Conservation (phyloP, 2,888 invertebrate genomes). For the Campoplex nolae region DNA sequence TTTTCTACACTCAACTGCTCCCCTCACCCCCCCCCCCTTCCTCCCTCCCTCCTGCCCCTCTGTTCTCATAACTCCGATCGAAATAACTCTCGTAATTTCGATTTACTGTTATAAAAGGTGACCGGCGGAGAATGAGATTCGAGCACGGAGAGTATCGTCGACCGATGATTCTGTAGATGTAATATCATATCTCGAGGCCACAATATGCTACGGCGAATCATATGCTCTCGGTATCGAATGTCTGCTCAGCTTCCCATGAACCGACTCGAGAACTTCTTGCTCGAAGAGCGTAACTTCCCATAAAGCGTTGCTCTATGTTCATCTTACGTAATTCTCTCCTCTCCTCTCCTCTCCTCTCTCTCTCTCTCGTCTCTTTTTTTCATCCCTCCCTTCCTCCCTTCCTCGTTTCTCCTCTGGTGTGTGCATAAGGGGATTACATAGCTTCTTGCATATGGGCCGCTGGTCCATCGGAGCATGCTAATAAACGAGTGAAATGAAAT, state of each 20-base stretch:
- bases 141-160: constrained; percentile 30
- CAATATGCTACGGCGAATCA: constrained; percentile 46
- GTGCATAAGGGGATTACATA: constrained; percentile 22
- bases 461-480: constrained; percentile 35
- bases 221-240: constrained; percentile 56
- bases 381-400: neutral
- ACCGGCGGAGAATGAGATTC: constrained; percentile 23
- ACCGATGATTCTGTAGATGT: constrained; percentile 42
- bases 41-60: no score
- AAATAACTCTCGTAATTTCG: neutral
- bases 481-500: constrained; percentile 28
- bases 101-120: constrained; percentile 17
- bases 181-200: constrained; percentile 61
- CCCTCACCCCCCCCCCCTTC: no score
- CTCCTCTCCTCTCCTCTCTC: no score
- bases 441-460: constrained; percentile 34
- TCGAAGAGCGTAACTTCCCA: constrained; percentile 58
- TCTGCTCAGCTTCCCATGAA: constrained; percentile 63
- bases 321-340: constrained; percentile 45
- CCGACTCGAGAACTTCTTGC: constrained; percentile 46
- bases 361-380: neutral
- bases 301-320: constrained; percentile 46
- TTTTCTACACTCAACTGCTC: neutral
- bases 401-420: neutral
- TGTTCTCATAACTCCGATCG: neutral